These are phyloP conservation scores for Aleiodes testaceus DNA, from an alignment of 2,888 invertebrate genomes.

Conservation along the genomic window DNA sequence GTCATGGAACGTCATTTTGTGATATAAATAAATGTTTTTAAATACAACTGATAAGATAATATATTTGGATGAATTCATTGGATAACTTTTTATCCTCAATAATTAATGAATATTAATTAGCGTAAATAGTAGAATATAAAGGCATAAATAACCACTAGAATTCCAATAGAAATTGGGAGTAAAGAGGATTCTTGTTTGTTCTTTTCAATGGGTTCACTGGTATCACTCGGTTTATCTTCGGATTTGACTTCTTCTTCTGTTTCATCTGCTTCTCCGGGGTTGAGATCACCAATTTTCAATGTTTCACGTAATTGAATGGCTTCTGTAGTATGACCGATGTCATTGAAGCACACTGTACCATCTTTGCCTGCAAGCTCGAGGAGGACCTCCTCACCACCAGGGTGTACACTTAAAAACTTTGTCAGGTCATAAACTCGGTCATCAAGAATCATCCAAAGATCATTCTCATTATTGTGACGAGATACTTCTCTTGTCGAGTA, in stretches of 20 bases:
- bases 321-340: slow-evolving; percentile 81
- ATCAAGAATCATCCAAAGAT: slow-evolving; percentile 76
- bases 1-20: too few species aligned
- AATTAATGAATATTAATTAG: background rate
- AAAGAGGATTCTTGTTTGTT: slow-evolving; percentile 49
- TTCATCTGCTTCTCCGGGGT: slow-evolving; percentile 49
- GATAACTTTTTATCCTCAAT: too few species aligned
- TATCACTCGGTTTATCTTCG: slow-evolving; percentile 31
- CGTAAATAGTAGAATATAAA: slow-evolving; percentile 52
- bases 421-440: slow-evolving; percentile 77
- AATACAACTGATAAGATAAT: slow-evolving; percentile 1
- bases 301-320: slow-evolving; percentile 78
- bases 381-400: slow-evolving; percentile 79
- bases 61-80: too few species aligned
- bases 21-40: background rate
- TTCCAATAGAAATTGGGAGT: slow-evolving; percentile 49
- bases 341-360: slow-evolving; percentile 79
- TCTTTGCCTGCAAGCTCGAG: slow-evolving; percentile 76
- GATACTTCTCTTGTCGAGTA: slow-evolving; percentile 73
- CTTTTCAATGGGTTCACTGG: slow-evolving; percentile 59
- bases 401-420: slow-evolving; percentile 76
- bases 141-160: slow-evolving; percentile 56
- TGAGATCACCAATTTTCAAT: slow-evolving; percentile 76
- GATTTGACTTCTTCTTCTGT: background rate
- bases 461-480: slow-evolving; percentile 72